A percentile compares a stretch with the other conserved stretches of the same genome.
Conservation (phyloP, 1,140 invertebrate genomes). For the Triops longicaudatus region DNA sequence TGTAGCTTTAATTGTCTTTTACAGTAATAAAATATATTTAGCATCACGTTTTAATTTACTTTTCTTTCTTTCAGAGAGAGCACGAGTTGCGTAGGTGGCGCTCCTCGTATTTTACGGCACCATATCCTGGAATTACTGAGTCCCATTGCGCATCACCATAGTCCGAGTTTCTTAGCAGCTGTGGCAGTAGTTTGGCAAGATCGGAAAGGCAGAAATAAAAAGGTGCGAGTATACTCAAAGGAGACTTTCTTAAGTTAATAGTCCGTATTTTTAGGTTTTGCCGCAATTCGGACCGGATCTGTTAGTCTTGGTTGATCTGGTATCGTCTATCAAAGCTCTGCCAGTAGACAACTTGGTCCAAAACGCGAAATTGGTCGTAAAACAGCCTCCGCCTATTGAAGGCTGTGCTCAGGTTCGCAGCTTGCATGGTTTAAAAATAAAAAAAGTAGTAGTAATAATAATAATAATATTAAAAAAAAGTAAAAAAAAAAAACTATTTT, state of each 20-base stretch:
- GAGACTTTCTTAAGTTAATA: no score
- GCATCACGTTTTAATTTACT: not conserved
- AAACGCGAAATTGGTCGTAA: slow-evolving; percentile 70
- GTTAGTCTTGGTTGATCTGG: slow-evolving; percentile 65
- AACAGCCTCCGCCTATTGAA: slow-evolving; percentile 61
- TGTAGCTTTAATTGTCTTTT: no score
- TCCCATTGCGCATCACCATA: slow-evolving; percentile 78
- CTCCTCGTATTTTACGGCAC: slow-evolving; percentile 46
- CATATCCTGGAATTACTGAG: slow-evolving; percentile 76
- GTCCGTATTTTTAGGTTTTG: slow-evolving; percentile 43
- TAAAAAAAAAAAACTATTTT: no score
- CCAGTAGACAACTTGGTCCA: slow-evolving; percentile 78
- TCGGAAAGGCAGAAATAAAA: slow-evolving; percentile 41
- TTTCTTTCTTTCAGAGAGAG: not conserved
- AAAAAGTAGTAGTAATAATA: not conserved
- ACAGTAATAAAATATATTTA: not conserved
- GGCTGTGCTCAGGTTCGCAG: slow-evolving; percentile 43
- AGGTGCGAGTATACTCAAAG: no score
- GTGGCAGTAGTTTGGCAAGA: slow-evolving; percentile 86
- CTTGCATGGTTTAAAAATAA: not conserved
- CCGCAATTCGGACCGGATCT: slow-evolving; percentile 61
- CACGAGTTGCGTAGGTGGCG: not conserved
- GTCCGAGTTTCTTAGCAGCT: slow-evolving; percentile 69
- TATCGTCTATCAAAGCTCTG: slow-evolving; percentile 71
- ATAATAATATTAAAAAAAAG: no score